A percentile compares a stretch with the other conserved stretches of the same genome.
These are phyloP conservation scores for Yasuhikotakia modesta DNA, from an alignment of 2,797 vertebrate species.

Conservation along the genomic window DNA sequence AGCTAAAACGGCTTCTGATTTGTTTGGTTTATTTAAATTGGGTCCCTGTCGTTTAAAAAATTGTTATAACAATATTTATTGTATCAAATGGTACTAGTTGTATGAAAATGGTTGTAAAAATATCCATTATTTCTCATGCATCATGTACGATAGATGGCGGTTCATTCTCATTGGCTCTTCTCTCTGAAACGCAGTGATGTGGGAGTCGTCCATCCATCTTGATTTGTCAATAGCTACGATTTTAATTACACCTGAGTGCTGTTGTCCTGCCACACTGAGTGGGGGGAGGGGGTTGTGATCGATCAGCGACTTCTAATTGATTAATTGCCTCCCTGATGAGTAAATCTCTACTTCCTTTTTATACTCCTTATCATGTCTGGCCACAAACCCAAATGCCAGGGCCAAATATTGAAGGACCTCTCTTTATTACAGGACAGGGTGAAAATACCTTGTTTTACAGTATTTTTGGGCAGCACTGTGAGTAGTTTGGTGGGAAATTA, in stretches of 20 bases:
- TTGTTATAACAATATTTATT: not conserved
- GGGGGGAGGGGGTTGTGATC: slow-evolving; percentile 63
- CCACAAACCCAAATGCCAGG: not conserved
- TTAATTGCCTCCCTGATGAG: slow-evolving; percentile 74
- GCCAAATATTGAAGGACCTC: not conserved
- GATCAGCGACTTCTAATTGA: slow-evolving; percentile 77
- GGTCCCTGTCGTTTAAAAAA: not conserved
- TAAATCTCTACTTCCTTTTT: slow-evolving; percentile 56
- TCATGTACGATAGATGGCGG: not conserved
- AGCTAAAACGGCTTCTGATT: no score
- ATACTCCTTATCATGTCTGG: slow-evolving; percentile 16
- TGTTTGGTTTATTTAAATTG: no score
- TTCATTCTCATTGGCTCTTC: slow-evolving; percentile 29
- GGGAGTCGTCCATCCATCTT: slow-evolving; percentile 75
- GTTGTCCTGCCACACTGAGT: slow-evolving; percentile 70
- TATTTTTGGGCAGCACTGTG: slow-evolving; percentile 49
- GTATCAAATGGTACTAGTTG: not conserved
- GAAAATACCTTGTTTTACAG: slow-evolving; percentile 18
- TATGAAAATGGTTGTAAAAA: not conserved
- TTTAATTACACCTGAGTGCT: slow-evolving; percentile 84
- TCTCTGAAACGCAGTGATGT: slow-evolving; percentile 46
- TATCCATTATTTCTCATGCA: not conserved
- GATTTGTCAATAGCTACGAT: slow-evolving; percentile 80
- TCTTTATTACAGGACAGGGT: not conserved
- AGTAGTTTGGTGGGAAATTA: slow-evolving; percentile 54